Conservation (phyloP, 1,140 invertebrate genomes). For the Ceratosolen fusciceps region DNA sequence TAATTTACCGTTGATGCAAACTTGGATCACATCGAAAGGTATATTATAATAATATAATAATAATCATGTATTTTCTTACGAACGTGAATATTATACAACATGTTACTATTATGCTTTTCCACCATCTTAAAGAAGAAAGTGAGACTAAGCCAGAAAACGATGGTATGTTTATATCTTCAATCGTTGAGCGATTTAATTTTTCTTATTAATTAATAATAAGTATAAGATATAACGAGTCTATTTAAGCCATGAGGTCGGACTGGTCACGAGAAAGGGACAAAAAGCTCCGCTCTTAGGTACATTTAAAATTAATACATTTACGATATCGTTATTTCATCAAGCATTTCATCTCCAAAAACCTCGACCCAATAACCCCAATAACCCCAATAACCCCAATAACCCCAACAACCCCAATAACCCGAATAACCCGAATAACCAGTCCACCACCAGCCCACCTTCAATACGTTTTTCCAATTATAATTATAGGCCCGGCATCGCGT, state of each 20-base stretch:
- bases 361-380: too few species aligned
- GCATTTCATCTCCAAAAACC: neutral
- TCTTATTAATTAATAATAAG: neutral
- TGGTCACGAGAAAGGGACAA: neutral
- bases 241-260: slow-evolving; percentile 3
- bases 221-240: neutral
- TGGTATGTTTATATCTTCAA: slow-evolving; percentile 62
- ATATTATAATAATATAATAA: too few species aligned
- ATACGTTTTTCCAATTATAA: too few species aligned
- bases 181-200: neutral
- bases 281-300: neutral
- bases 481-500: too few species aligned
- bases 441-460: too few species aligned
- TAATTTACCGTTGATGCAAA: slow-evolving; percentile 85
- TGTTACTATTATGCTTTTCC: slow-evolving; percentile 41
- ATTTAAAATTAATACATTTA: neutral
- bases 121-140: slow-evolving; percentile 59
- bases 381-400: too few species aligned
- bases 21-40: slow-evolving; percentile 68
- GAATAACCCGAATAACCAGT: too few species aligned
- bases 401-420: too few species aligned
- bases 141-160: slow-evolving; percentile 63
- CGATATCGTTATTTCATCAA: too few species aligned
- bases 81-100: slow-evolving; percentile 45
- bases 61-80: slow-evolving; percentile 30